Evolutionary conservation across 2,113 vertebrate species (phyloP), one percentile per base, ranked within the genome.

Genomic region (Oplegnathus fasciatus): DNA sequence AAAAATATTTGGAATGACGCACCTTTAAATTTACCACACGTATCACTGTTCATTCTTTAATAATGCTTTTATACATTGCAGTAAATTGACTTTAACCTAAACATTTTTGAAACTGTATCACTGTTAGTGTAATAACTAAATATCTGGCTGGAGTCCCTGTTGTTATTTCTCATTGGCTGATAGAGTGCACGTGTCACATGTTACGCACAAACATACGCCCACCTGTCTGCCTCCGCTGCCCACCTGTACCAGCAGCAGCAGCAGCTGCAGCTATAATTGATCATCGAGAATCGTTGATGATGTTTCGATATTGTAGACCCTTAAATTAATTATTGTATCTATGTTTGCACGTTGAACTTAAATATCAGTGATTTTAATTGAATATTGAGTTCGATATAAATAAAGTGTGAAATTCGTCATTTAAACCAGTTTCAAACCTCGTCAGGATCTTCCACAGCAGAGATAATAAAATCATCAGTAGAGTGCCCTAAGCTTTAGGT

Each of bases 231-330:
- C 22, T 46, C 52, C 17, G 11, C 34, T 52, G 52, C 69, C 77
- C 75, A 75, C 76, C 67, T 84, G 66, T n/a, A n/a, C n/a, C n/a
- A n/a, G n/a, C n/a, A n/a, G n/a, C 72, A 48, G 17, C 9, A 22
- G 34, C 42, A n/a, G 22, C 15, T 1, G 2, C 13, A 52, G 52
- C 20, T 15, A 0, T 28, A 37, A 24, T 20, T 44, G 48, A 69
- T 52, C 0, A 69, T 8, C 42, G 24, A 58, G 4, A 24, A n/a
- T 40, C 7, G 1, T 28, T 8, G 13, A 24, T 66, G 5, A 50
- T 60, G 37, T 61, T 28, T 66, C 7, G 17, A n/a, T 34, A 3
- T 34, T 6, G 15, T 71, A 14, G 9, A 55, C 4, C 0, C 37
- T 71, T 8, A n/a, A n/a, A 26, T 50, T 13, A 18, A 9, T n/a